Evolutionary conservation across 2,113 vertebrate genomes (phyloP).

Genomic region (human): DNA sequence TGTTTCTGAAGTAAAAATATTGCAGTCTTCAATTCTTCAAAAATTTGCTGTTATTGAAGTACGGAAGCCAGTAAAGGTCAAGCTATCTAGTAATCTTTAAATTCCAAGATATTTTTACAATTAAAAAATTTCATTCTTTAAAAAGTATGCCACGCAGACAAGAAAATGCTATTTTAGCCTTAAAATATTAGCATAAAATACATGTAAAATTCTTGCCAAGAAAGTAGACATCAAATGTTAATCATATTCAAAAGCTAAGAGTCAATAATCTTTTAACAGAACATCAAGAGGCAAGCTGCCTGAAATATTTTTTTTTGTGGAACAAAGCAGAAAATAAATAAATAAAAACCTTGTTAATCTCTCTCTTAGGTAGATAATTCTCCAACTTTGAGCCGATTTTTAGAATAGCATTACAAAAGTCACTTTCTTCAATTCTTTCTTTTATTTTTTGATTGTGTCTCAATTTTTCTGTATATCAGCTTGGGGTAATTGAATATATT

Average conservation of each 20-base stretch:
- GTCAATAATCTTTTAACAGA: background rate
- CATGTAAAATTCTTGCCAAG: background rate
- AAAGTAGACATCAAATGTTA: slow-evolving; percentile 14
- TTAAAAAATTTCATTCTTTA: background rate
- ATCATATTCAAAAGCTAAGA: background rate
- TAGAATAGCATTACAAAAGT: background rate
- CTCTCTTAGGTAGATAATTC: background rate
- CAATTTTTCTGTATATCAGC: slow-evolving; percentile 29
- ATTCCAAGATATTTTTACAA: background rate
- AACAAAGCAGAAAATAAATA: background rate
- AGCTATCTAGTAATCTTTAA: background rate
- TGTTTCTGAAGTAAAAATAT: background rate
- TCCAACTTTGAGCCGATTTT: slow-evolving; percentile 11
- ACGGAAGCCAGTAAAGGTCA: background rate
- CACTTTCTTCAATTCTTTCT: background rate
- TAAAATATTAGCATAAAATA: slow-evolving; percentile 43
- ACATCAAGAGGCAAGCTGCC: background rate
- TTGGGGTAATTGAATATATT: slow-evolving; percentile 64
- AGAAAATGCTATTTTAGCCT: background rate
- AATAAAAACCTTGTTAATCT: background rate
- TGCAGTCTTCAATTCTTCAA: background rate
- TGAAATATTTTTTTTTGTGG: background rate
- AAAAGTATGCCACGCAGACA: background rate
- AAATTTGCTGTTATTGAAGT: background rate
- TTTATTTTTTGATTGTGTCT: background rate